Evolutionary conservation across 2,113 vertebrate genomes (phyloP).

Genomic region (Telmatochromis brachygnathus): DNA sequence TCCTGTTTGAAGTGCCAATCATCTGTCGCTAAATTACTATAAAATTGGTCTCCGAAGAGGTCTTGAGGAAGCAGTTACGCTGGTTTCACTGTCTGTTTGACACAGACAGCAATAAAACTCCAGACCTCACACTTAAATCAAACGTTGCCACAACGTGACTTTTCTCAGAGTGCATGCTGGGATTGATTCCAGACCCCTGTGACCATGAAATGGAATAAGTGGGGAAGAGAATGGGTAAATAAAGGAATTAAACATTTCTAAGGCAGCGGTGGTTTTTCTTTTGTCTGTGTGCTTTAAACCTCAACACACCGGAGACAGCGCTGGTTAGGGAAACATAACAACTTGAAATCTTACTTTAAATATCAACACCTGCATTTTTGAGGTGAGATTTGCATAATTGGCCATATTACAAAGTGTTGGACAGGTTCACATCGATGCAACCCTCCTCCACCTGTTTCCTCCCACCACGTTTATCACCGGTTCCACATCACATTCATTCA

Average conservation of each 20-base stretch:
- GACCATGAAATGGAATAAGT: slow-evolving; percentile 3
- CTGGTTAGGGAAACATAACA: neutral
- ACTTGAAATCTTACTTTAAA: neutral
- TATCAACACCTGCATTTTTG: neutral
- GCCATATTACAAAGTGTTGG: accelerated
- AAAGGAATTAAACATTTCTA: neutral
- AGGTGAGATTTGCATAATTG: neutral
- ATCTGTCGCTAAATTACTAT: neutral
- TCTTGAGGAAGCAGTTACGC: neutral
- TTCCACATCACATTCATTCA: neutral
- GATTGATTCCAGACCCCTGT: neutral
- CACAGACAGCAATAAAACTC: slow-evolving; percentile 26
- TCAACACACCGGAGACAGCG: neutral
- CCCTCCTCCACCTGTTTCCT: neutral
- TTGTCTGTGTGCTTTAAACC: neutral
- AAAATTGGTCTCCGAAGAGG: neutral
- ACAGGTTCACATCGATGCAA: neutral
- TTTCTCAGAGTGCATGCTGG: neutral
- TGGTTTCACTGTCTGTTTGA: slow-evolving; percentile 24
- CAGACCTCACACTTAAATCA: slow-evolving; percentile 34
- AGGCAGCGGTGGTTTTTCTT: neutral
- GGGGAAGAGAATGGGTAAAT: neutral
- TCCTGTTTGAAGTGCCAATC: neutral
- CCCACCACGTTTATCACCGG: neutral
- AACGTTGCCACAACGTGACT: slow-evolving; percentile 23